Evolutionary conservation across 2,797 vertebrate genomes (phyloP).

Genomic region (Steatocranus sp.): DNA sequence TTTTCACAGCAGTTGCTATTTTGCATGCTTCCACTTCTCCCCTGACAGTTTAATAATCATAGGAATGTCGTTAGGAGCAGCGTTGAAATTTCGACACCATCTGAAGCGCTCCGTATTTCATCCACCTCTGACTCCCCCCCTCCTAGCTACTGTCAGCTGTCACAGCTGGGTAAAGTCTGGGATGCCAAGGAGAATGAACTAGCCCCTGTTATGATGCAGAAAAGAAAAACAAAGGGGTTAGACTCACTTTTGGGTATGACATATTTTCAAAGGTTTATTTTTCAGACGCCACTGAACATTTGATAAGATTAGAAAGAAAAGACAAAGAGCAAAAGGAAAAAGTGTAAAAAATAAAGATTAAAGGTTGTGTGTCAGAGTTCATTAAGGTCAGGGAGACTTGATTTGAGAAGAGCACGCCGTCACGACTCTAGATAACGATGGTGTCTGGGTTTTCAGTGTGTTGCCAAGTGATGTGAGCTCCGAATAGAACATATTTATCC

Average conservation of each 20-base stretch:
- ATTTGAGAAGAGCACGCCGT: slow-evolving; percentile 9
- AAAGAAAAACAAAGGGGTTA: neutral
- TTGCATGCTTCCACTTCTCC: neutral
- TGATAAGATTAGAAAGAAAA: neutral
- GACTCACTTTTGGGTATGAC: neutral
- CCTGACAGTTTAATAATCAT: slow-evolving; percentile 38
- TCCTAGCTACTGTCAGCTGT: slow-evolving; percentile 22
- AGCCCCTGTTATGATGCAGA: neutral
- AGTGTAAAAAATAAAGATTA: neutral
- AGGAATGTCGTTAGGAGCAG: slow-evolving; percentile 44
- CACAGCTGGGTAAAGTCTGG: slow-evolving; percentile 2
- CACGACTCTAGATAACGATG: slow-evolving; percentile 23
- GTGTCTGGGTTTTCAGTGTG: neutral
- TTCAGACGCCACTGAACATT: neutral
- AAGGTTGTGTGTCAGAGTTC: neutral
- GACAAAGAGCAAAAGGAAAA: neutral
- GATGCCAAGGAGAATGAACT: neutral
- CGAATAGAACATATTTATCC: slow-evolving; percentile 31
- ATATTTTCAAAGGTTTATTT: neutral
- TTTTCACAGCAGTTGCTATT: slow-evolving; percentile 57
- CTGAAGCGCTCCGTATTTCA: slow-evolving; percentile 11
- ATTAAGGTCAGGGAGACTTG: slow-evolving; percentile 2
- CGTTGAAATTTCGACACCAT: slow-evolving; percentile 41
- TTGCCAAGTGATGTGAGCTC: slow-evolving; percentile 12
- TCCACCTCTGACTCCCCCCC: slow-evolving; percentile 23